Conservation (phyloP, 1,140 invertebrate species). For the Bombus confusus region DNA sequence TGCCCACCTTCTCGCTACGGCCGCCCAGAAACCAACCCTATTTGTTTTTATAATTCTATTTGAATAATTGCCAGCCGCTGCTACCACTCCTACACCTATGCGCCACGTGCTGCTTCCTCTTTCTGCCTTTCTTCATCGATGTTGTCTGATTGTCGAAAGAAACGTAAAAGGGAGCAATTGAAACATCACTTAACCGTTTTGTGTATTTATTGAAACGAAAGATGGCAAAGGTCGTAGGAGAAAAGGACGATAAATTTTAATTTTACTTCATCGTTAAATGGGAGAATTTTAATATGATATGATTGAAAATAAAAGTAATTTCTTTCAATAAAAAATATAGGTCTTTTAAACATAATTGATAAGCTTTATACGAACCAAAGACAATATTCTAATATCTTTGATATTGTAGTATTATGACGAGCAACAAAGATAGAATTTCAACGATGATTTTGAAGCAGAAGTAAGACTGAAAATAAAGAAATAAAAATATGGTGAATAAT, state of each 20-base stretch:
- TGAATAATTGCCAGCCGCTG: conserved; percentile 72
- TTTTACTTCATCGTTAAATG: background rate
- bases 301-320: background rate
- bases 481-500: background rate
- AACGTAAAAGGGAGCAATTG: background rate
- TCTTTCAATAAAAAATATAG: too few relatives aligned
- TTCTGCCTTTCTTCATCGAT: background rate
- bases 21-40: conserved; percentile 67
- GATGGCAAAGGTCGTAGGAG: background rate
- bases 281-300: too few relatives aligned
- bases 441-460: background rate
- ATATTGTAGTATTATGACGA: background rate
- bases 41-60: conserved; percentile 78
- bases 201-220: conserved; percentile 9
- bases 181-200: conserved; percentile 12
- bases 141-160: conserved; percentile 11
- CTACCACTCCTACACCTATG: conserved; percentile 7
- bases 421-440: background rate
- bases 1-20: conserved; percentile 48
- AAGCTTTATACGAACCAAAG: too few relatives aligned
- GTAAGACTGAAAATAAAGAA: background rate
- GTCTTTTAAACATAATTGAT: too few relatives aligned
- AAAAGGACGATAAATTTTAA: background rate
- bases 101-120: conserved; percentile 37
- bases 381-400: background rate